Evolutionary conservation across 2,797 vertebrate species (phyloP).

Genomic region (Pantherophis vulpinus): DNA sequence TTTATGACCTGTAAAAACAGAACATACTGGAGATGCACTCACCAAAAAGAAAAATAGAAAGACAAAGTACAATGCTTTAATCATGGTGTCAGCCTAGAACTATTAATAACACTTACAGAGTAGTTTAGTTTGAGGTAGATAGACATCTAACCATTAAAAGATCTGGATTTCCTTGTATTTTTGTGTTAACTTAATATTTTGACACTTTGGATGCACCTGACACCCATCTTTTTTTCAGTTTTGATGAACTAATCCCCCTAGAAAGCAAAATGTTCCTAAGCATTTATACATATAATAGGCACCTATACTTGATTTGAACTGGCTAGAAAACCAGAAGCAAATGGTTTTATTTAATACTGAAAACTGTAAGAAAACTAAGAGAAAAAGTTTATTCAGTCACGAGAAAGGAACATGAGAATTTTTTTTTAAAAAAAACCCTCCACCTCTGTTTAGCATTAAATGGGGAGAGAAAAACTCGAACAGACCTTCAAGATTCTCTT

Average conservation of each 20-base stretch:
- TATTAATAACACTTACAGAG: neutral
- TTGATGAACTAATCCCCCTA: neutral
- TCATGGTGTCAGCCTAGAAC: neutral
- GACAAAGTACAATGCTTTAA: conserved; percentile 24
- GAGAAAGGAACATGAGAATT: neutral
- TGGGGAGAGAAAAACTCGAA: neutral
- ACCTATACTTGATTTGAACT: neutral
- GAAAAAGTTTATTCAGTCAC: neutral
- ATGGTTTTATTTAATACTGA: neutral
- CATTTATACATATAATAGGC: neutral
- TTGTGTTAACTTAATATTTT: neutral
- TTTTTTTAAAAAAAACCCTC: neutral
- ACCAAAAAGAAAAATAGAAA: neutral
- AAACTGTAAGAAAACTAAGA: neutral
- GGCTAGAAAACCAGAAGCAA: neutral
- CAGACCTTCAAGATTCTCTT: neutral
- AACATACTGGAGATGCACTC: neutral
- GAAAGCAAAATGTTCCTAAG: neutral
- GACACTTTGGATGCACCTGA: neutral
- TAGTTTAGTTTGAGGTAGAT: neutral
- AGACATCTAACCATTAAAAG: neutral
- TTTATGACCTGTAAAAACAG: conserved; percentile 12
- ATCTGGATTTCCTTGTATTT: neutral
- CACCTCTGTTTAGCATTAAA: neutral
- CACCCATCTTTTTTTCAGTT: neutral